phyloP scores from a whole-genome alignment of 92 coral and sea anemone species.

The Porites evermanni region DNA sequence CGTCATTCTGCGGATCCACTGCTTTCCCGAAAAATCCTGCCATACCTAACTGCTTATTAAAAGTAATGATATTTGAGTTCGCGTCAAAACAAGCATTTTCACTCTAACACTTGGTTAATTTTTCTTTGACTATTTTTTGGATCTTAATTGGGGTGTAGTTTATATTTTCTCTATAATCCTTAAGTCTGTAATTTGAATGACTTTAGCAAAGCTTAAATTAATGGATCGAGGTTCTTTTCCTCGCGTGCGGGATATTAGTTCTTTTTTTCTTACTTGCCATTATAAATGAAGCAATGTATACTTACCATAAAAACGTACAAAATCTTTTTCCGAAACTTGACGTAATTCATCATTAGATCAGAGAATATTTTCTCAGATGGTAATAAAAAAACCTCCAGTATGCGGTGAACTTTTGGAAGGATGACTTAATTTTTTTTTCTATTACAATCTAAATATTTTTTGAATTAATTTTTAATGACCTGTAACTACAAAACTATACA shows the following conservation, averaged over 20 bases:
- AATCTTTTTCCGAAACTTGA: not conserved
- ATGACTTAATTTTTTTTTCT: not conserved
- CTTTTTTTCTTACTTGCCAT: not conserved
- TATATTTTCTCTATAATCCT: no score
- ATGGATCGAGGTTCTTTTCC: not conserved
- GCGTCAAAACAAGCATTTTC: no score
- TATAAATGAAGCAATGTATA: not conserved
- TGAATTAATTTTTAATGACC: not conserved
- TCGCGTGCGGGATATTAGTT: not conserved
- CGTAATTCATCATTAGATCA: not conserved
- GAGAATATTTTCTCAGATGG: not conserved
- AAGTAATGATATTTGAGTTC: not conserved
- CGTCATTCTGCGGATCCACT: not conserved
- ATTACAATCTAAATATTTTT: no score
- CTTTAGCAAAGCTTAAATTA: no score
- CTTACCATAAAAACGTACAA: conserved; percentile 4
- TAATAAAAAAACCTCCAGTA: not conserved
- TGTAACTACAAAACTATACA: not conserved
- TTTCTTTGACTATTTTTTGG: no score
- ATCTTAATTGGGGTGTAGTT: no score
- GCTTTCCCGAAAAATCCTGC: not conserved
- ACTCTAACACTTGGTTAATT: not conserved
- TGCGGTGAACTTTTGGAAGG: not conserved
- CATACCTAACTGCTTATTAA: not conserved
- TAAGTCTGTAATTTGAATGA: no score